phyloP scores from a whole-genome alignment of 1,140 invertebrate species.

The Pseudoatta argentina region DNA sequence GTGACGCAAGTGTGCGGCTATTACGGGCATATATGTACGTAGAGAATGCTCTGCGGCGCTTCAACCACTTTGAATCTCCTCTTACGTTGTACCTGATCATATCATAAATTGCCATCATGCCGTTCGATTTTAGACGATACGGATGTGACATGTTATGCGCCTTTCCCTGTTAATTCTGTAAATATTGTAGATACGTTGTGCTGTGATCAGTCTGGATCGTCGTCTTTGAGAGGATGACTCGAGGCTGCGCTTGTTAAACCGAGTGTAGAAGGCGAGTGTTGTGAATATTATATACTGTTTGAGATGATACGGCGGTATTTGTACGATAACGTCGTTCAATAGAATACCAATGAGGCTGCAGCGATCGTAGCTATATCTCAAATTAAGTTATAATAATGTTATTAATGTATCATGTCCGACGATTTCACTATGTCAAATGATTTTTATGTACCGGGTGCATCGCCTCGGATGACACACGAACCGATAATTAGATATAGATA shows the following conservation, averaged over 20 bases:
- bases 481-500: constrained; percentile 64
- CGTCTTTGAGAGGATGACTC: constrained; percentile 71
- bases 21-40: not conserved
- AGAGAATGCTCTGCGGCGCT: constrained; percentile 38
- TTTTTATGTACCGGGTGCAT: constrained; percentile 64
- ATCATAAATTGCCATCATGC: constrained; percentile 50
- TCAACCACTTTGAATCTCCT: constrained; percentile 59
- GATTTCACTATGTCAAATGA: constrained; percentile 67
- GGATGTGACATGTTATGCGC: constrained; percentile 69
- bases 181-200: constrained; percentile 78
- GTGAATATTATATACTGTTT: constrained; percentile 66
- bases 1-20: constrained; percentile 31
- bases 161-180: constrained; percentile 75
- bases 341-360: constrained; percentile 67
- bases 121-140: constrained; percentile 56
- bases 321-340: constrained; percentile 62
- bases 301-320: constrained; percentile 57
- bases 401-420: constrained; percentile 77
- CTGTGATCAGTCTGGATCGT: constrained; percentile 72
- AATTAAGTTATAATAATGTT: constrained; percentile 74
- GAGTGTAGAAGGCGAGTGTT: constrained; percentile 66
- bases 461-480: constrained; percentile 18
- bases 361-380: constrained; percentile 73
- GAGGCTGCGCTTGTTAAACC: constrained; percentile 75
- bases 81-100: constrained; percentile 68